Conservation (phyloP, 2,888 invertebrate species). For the Heliconius charithonia region DNA sequence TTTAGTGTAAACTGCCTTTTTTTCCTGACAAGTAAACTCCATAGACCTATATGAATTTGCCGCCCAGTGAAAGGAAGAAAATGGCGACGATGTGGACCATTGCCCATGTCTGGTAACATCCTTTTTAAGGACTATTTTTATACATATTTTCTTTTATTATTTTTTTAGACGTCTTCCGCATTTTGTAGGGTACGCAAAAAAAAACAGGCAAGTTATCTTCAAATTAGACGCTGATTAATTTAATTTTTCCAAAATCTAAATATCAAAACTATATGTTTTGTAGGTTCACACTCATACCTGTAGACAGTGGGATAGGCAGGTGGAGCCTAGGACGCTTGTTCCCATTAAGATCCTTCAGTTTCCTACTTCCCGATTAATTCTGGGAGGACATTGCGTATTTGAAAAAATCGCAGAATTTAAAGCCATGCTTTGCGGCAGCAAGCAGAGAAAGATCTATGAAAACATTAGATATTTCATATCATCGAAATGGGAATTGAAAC, state of each 20-base stretch:
- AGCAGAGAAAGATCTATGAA: no score
- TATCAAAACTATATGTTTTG: no score
- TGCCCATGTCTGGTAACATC: conserved; percentile 16
- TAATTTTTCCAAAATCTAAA: not conserved
- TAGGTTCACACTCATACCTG: not conserved
- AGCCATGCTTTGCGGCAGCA: no score
- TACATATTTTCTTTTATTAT: not conserved
- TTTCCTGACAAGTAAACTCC: not conserved
- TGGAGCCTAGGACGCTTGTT: not conserved
- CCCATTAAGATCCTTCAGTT: not conserved
- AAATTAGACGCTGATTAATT: not conserved
- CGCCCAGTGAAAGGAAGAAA: conserved; percentile 14
- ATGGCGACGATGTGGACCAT: conserved; percentile 15
- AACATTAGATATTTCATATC: no score
- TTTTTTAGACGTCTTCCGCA: not conserved
- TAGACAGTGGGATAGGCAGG: no score
- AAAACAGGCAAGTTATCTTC: not conserved
- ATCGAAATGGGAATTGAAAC: no score
- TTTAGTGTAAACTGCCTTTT: not conserved
- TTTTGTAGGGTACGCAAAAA: not conserved
- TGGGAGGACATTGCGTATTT: no score
- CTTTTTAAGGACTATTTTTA: conserved; percentile 15
- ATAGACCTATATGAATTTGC: not conserved
- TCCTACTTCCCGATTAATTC: not conserved
- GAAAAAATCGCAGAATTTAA: no score